These are phyloP conservation scores for Crossaster papposus DNA, from an alignment of 53 echinoderm and acorn worm species.

Conservation along the genomic window DNA sequence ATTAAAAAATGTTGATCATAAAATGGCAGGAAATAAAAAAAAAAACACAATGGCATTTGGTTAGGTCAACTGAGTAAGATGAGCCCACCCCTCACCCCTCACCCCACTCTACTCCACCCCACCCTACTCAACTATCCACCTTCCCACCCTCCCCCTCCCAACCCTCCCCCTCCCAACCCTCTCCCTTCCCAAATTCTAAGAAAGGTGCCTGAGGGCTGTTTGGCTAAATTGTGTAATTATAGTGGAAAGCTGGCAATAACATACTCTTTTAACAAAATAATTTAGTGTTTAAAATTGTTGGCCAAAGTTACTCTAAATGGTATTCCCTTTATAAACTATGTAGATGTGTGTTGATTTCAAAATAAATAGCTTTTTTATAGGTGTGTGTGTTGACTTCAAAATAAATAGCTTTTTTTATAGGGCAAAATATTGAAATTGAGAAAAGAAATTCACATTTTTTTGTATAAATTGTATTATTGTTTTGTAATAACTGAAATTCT, in stretches of 20 bases:
- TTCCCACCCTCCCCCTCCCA: too few relatives aligned
- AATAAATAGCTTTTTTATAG: constrained; percentile 22
- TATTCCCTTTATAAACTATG: constrained; percentile 35
- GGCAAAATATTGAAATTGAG: constrained; percentile 26
- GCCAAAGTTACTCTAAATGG: constrained; percentile 26
- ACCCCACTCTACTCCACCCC: too few relatives aligned
- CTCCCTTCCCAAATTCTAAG: too few relatives aligned
- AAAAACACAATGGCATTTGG: too few relatives aligned
- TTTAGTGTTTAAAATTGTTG: constrained; percentile 9
- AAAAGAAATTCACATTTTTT: background rate
- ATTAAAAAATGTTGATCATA: too few relatives aligned
- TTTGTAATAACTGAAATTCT: constrained; percentile 34
- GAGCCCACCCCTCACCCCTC: too few relatives aligned
- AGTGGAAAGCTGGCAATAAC: background rate
- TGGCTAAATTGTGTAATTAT: background rate
- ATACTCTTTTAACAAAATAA: background rate
- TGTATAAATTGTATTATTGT: constrained; percentile 12
- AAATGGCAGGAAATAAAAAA: too few relatives aligned
- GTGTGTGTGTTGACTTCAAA: constrained; percentile 41
- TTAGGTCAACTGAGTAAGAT: too few relatives aligned
- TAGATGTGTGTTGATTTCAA: constrained; percentile 49
- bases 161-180: too few relatives aligned
- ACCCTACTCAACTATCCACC: too few relatives aligned
- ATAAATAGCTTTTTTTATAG: constrained; percentile 37
- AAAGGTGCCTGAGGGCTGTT: too few relatives aligned